A percentile compares a stretch with the other conserved stretches of the same genome.
phyloP scores from a whole-genome alignment of 2,888 invertebrate species.

The Calameuta pallipes region DNA sequence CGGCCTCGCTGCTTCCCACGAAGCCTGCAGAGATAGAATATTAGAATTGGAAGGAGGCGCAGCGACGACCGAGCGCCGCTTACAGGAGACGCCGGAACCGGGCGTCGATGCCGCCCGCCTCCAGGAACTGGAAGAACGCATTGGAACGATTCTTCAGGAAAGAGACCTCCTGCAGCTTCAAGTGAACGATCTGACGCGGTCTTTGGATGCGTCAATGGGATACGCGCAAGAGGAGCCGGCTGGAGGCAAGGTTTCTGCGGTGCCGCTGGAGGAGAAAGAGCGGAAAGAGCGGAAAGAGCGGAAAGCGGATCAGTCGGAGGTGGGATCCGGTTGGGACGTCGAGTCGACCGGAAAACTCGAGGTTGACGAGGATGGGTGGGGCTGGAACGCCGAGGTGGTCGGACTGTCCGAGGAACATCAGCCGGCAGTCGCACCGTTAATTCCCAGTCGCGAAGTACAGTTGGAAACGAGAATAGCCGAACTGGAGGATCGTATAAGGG shows the following conservation, averaged over 20 bases:
- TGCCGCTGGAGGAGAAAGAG: neutral
- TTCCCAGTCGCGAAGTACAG: constrained; percentile 46
- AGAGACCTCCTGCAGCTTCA: constrained; percentile 47
- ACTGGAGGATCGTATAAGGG: constrained; percentile 71
- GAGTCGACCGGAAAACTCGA: constrained; percentile 51
- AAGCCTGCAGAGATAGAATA: constrained; percentile 36
- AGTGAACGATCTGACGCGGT: constrained; percentile 43
- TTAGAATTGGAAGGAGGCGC: constrained; percentile 39
- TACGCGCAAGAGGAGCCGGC: neutral
- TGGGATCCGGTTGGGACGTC: constrained; percentile 67
- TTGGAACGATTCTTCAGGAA: constrained; percentile 36
- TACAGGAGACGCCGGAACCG: neutral
- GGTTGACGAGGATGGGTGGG: constrained; percentile 73
- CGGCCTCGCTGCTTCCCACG: constrained; percentile 31
- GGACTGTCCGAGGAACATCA: constrained; percentile 67
- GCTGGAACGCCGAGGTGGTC: constrained; percentile 71
- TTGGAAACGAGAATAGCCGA: constrained; percentile 68
- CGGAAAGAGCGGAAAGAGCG: neutral
- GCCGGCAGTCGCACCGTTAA: constrained; percentile 25
- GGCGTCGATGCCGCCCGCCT: constrained; percentile 17
- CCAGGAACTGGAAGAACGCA: constrained; percentile 39
- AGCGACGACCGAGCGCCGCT: neutral
- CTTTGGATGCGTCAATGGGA: constrained; percentile 38
- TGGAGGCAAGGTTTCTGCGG: no score
- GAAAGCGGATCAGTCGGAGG: constrained; percentile 56